Evolutionary conservation across 1,140 invertebrate genomes (phyloP).

Genomic region (Drosophila trapezifrons): DNA sequence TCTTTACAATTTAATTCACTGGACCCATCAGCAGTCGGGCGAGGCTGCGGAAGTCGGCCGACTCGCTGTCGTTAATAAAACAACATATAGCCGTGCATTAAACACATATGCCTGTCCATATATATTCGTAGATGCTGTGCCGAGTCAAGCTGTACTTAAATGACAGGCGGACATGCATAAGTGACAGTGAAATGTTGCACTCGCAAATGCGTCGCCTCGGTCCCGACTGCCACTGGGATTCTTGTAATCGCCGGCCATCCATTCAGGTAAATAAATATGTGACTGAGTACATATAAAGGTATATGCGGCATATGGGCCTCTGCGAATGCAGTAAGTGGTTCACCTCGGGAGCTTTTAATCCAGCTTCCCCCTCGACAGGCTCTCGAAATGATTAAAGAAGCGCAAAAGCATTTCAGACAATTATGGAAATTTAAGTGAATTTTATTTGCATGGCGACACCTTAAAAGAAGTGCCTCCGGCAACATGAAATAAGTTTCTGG

Average conservation of each 20-base stretch:
- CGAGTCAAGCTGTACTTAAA: conserved; percentile 63
- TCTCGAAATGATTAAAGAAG: conserved; percentile 14
- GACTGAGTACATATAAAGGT: neutral
- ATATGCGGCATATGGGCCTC: conserved; percentile 17
- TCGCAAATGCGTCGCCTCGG: conserved; percentile 31
- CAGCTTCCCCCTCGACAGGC: neutral
- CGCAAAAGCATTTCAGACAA: conserved; percentile 13
- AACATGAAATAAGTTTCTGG: neutral
- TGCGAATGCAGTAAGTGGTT: conserved; percentile 10
- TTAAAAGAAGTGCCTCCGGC: conserved; percentile 6
- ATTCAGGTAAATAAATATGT: conserved; percentile 61
- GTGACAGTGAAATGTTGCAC: conserved; percentile 78
- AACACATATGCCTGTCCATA: conserved; percentile 3
- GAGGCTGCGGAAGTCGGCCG: conserved; percentile 14
- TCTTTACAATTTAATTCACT: conserved; percentile 75
- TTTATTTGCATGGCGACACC: conserved; percentile 22
- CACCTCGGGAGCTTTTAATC: conserved; percentile 15
- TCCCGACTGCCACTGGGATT: conserved; percentile 19
- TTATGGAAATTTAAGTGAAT: conserved; percentile 21
- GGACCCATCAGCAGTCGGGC: conserved; percentile 24
- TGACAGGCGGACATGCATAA: conserved; percentile 73
- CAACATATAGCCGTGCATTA: conserved; percentile 24
- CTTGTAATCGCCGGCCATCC: conserved; percentile 51
- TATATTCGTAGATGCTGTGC: conserved; percentile 15
- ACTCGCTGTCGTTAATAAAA: conserved; percentile 62